These are phyloP conservation scores for Machimus rusticus DNA, from an alignment of 2,888 invertebrate genomes.

Conservation along the genomic window DNA sequence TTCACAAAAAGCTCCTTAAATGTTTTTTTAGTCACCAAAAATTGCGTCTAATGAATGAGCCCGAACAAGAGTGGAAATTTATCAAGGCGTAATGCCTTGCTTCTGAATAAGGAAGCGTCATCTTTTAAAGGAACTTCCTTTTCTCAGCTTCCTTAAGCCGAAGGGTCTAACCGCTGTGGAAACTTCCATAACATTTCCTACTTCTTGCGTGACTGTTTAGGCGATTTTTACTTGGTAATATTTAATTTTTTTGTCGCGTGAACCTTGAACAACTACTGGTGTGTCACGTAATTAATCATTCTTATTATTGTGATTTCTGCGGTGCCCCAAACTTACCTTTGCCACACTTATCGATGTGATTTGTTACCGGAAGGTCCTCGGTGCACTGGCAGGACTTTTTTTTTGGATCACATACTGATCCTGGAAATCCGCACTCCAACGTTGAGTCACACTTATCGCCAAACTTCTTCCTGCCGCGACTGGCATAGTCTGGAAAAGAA, in stretches of 20 bases:
- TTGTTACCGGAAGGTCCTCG: conserved; percentile 76
- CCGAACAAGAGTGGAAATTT: neutral
- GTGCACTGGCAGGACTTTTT: conserved; percentile 77
- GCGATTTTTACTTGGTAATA: neutral
- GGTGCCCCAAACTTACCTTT: conserved; percentile 69
- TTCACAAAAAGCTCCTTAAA: neutral
- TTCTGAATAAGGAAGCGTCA: neutral
- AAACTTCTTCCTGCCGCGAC: conserved; percentile 72
- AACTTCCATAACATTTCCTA: neutral
- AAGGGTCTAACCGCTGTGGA: neutral
- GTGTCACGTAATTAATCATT: conserved; percentile 4
- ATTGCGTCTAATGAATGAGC: neutral
- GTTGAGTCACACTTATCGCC: conserved; percentile 78
- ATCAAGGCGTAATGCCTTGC: neutral
- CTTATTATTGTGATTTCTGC: neutral
- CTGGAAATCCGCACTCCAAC: conserved; percentile 77
- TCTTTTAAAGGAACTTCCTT: neutral
- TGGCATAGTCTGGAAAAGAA: conserved; percentile 63
- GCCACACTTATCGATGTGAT: conserved; percentile 87
- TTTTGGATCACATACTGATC: conserved; percentile 75
- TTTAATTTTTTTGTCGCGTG: neutral
- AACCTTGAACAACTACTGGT: neutral
- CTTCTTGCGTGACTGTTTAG: neutral
- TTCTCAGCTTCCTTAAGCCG: neutral
- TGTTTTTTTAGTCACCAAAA: neutral